Conservation (phyloP, 2,888 invertebrate genomes). For the Dilophus febrilis region DNA sequence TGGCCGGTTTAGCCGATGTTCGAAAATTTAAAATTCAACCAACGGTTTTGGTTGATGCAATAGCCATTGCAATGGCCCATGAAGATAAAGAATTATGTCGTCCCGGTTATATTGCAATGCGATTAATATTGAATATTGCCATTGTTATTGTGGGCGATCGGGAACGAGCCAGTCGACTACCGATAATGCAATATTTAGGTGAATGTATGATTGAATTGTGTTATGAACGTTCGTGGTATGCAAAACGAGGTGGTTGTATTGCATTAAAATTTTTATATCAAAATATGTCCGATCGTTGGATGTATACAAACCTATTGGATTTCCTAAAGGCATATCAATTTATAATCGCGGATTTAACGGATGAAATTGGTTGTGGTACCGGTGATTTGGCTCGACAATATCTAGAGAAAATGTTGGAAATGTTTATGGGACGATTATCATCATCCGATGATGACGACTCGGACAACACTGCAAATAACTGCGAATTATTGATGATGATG, state of each 20-base stretch:
- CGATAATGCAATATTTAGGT: conserved; percentile 84
- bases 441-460: conserved; percentile 29
- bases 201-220: conserved; percentile 89
- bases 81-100: conserved; percentile 94
- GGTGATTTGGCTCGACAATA: conserved; percentile 89
- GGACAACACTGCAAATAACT: too few species aligned
- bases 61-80: conserved; percentile 89
- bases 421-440: conserved; percentile 41
- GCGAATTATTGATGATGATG: too few species aligned
- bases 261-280: conserved; percentile 82
- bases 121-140: conserved; percentile 79
- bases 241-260: conserved; percentile 89
- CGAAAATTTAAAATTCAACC: too few species aligned
- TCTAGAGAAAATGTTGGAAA: conserved; percentile 69
- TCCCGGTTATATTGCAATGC: conserved; percentile 76
- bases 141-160: conserved; percentile 72
- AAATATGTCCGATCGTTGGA: conserved; percentile 74
- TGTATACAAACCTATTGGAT: conserved; percentile 71
- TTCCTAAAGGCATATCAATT: conserved; percentile 78
- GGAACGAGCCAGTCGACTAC: conserved; percentile 77
- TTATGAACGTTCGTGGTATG: conserved; percentile 96
- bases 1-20: conserved; percentile 83
- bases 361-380: conserved; percentile 92
- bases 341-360: conserved; percentile 88
- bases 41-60: conserved; percentile 82